Evolutionary conservation across 2,797 vertebrate species (phyloP), one percentile per base, ranked within the genome.

Genomic region (Euthynnus affinis): DNA sequence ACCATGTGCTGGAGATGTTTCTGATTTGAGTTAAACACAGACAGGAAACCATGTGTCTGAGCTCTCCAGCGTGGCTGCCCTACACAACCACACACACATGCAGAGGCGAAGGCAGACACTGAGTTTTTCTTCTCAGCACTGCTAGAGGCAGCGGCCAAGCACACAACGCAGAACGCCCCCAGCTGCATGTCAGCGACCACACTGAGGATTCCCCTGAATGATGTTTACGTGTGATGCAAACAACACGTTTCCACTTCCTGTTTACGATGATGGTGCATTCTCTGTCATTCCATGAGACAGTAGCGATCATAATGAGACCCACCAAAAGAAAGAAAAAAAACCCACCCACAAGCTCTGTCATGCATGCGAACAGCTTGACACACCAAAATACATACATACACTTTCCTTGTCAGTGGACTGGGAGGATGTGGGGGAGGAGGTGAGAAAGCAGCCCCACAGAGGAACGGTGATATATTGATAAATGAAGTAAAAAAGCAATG

Each of bases 1-100:
- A 90, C 91, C 94, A 94, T 94, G 94, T 95, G 96, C 94, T 93
- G 90, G 93, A 96, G 94, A 96, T 96, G 96, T 94, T 92, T 96
- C 95, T 95, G 93, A 95, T 95, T 93, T 91, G 92, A 95, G 93
- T 95, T 96, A 96, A 96, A 97, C 95, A 96, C 92, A 98, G 96
- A 98, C 97, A 98, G 97, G 97, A 99, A 98, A 98, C 97, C 96
- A 87, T 93, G 95, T 94, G 97, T 98, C 97, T 98, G 96, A 96
- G 96, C 95, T 94, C 92, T 96, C 92, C 92, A 85, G 80, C 58
- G 59, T 55, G 74, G 82, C 81, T 76, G 73, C 61, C 34, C 73
- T 69, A 65, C 23, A 64, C 48, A n/a, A 3, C 9, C 51, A n/a
- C 68, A 44, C 6, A 23, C 18, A 66, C 23, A 53, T 64, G 25